These are phyloP conservation scores for Argyra leucocephala DNA, from an alignment of 2,888 invertebrate genomes.

Conservation along the genomic window DNA sequence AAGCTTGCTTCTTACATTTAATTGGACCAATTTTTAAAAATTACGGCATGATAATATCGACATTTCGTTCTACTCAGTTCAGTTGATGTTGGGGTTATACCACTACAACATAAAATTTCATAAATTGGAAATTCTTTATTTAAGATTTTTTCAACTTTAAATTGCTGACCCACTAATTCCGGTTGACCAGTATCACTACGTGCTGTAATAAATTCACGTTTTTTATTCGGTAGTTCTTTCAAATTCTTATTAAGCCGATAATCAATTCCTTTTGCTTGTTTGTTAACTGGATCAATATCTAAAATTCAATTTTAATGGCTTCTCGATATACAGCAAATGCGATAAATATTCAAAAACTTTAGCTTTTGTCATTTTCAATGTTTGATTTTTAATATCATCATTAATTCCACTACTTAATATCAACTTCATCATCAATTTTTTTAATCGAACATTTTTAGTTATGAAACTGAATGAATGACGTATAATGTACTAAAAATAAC, in stretches of 20 bases:
- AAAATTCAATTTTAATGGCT: constrained; percentile 79
- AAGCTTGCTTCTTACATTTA: constrained; percentile 70
- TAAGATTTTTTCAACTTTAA: constrained; percentile 34
- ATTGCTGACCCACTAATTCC: constrained; percentile 41
- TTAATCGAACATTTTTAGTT: too few relatives aligned
- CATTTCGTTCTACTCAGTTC: constrained; percentile 53
- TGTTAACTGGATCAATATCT: constrained; percentile 69
- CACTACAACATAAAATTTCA: constrained; percentile 72
- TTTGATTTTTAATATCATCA: too few relatives aligned
- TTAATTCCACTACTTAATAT: too few relatives aligned
- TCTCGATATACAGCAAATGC: too few relatives aligned
- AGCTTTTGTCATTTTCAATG: too few relatives aligned
- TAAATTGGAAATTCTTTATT: constrained; percentile 56
- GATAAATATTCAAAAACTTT: too few relatives aligned
- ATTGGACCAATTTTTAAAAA: constrained; percentile 69
- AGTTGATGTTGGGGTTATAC: constrained; percentile 49
- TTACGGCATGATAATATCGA: constrained; percentile 60
- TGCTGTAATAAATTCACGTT: constrained; percentile 35
- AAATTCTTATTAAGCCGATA: constrained; percentile 82
- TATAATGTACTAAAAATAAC: too few relatives aligned
- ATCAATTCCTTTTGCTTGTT: constrained; percentile 80
- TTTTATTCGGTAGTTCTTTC: constrained; percentile 52
- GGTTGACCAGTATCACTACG: constrained; percentile 57
- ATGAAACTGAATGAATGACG: too few relatives aligned
- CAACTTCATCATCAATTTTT: too few relatives aligned